Evolutionary conservation across 2,113 vertebrate genomes (phyloP).

Genomic region (Callorhinus ursinus): DNA sequence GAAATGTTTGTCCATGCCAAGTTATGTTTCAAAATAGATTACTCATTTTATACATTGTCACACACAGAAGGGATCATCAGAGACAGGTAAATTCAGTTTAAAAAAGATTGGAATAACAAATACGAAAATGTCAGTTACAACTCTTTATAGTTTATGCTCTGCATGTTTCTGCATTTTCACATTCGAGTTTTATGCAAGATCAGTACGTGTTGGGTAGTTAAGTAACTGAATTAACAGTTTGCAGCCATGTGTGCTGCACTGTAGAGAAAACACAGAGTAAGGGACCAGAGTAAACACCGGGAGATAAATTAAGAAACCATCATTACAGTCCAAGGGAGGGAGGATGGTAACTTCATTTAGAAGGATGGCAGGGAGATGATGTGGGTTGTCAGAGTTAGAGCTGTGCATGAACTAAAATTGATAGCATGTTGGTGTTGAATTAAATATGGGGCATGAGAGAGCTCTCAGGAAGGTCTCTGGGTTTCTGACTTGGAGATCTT

Average conservation of each 20-base stretch:
- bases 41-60: background rate
- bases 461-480: background rate
- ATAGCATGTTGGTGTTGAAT: background rate
- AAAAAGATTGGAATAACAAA: background rate
- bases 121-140: background rate
- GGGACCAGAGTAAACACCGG: background rate
- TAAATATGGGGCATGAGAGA: background rate
- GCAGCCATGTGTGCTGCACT: background rate
- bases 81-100: background rate
- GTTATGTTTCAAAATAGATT: background rate
- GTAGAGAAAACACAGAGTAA: background rate
- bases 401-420: background rate
- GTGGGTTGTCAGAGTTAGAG: background rate
- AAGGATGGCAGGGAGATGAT: background rate
- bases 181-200: background rate
- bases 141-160: background rate
- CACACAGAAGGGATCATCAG: background rate
- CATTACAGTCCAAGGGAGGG: background rate
- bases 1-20: background rate
- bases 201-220: background rate
- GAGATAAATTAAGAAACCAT: background rate
- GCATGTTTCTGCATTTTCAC: constrained; percentile 6
- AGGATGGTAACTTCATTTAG: background rate
- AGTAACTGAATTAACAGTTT: background rate
- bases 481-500: background rate